These are phyloP conservation scores for Chionoecetes opilio DNA, from an alignment of 1,140 invertebrate species.

Conservation along the genomic window DNA sequence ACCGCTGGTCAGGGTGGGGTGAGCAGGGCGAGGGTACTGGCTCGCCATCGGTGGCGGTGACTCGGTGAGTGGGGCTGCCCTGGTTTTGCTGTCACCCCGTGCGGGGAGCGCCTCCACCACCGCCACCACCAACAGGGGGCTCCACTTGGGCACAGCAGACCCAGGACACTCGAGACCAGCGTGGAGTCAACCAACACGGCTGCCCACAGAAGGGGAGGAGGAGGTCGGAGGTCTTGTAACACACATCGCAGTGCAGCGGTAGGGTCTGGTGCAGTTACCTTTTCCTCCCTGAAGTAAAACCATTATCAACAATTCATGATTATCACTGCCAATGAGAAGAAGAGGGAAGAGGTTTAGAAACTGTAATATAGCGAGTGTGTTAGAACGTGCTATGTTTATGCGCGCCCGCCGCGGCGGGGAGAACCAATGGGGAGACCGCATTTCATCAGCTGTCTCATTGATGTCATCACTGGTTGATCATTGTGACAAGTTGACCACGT, in stretches of 20 bases:
- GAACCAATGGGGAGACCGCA: no score
- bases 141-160: slow-evolving; percentile 43
- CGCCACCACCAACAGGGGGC: neutral
- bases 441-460: no score
- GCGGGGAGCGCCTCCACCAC: slow-evolving; percentile 62
- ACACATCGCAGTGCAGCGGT: slow-evolving; percentile 52
- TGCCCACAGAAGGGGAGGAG: neutral
- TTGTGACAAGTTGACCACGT: no score
- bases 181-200: slow-evolving; percentile 60
- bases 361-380: no score
- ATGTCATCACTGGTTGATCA: no score
- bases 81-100: slow-evolving; percentile 48
- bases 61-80: no score
- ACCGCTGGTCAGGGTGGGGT: slow-evolving; percentile 41
- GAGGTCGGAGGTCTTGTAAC: neutral
- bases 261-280: slow-evolving; percentile 4
- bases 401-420: no score
- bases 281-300: neutral
- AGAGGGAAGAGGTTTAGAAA: no score
- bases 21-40: slow-evolving; percentile 51
- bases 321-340: no score
- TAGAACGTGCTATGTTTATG: no score
- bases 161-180: slow-evolving; percentile 55
- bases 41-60: slow-evolving; percentile 44
- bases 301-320: neutral